Evolutionary conservation across 2,888 invertebrate genomes (phyloP), one percentile per base, ranked within the genome.

Genomic region (Isoperla grammatica): DNA sequence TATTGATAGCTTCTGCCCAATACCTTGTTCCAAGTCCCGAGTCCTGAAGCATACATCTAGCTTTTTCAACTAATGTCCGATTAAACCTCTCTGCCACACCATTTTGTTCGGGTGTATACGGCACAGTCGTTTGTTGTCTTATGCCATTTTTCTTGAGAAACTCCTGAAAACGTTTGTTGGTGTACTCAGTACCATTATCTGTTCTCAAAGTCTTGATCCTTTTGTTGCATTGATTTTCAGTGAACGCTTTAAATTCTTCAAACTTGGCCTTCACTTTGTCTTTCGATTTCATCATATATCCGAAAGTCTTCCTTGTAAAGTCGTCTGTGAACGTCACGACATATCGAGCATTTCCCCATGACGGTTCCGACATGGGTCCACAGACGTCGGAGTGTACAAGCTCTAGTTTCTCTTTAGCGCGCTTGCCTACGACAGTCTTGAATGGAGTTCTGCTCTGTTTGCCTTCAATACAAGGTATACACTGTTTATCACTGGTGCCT

Each of bases 281-380:
- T 59, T 71, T 71, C 1, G 50, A 56, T 58, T 68, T 70, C 9
- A 71, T 17, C 61, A 69, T 67, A 57, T 69, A 70, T 22, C 69
- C 65, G 62, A 66, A 67, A 17, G 60, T 62, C 65, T 66, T 69
- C 45, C 66, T 61, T 13, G 65, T 68, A 56, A 58, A 65, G 61
- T 72, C 71, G 67, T 75, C 74, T 43, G 70, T 68, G 42, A 74
- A 71, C 0, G 70, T 69, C 9, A 72, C 54, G 57, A 73, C 71
- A 65, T 74, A 74, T 56, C 64, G 70, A 2, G 67, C 61, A 9
- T 66, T 68, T 40, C 65, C 66, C 53, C 29, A 29, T 6, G 29
- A 29, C 29, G 8, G 29, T 29, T 29, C 29, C 29, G 29, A 29
- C 29, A 29, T 29, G 29, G 29, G 29, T 29, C 29, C 29, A 29